Base-by-base conservation (phyloP, 2,888 invertebrate species). In the Agriopis leucophaearia region DNA sequence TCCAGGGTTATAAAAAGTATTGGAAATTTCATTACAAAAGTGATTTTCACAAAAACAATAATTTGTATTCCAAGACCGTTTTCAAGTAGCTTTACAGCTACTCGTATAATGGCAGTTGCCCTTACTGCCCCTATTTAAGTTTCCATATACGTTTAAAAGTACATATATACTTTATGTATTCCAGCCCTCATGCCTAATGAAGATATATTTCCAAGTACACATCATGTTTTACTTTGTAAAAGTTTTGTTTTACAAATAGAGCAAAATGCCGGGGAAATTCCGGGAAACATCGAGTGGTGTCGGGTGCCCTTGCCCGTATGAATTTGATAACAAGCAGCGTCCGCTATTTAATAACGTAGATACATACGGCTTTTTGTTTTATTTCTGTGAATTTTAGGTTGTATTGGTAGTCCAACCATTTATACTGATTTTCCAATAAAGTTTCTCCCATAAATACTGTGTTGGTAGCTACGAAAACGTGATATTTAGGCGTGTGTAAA, bases 281-380 rank as follows among this genome's bases (percentile, higher is more conserved):
- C 8, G 9, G 40, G 45, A 58, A 56, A 62, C 16, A 58, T 57
- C 52, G 45, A 51, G 52, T 57, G 35, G 0, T 18, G 45, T 13
- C 7, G 47, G 27, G 27, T 27, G 27, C 27, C 27, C n/a, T 9
- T 9, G 40, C 38, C 50, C 48, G 55, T 61, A 42, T 45, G 60
- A 50, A 45, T 40, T 9, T 42, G 47, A 47, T 62, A 50, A 36
- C 40, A 54, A 54, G 35, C 15, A 27, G 36, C 27, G 48, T 42
- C 51, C 44, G 18, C 61, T 61, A 61, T 66, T 56, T 61, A 66
- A 56, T 61, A 50, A 60, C 45, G 48, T 38, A 10, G 60, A 66
- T 55, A 60, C 4, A 36, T 15, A 45, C 52, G 13, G 55, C 35
- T 60, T 48, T 40, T 59, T 50, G 55, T 54, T 57, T 47, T 47